Percentiles rank a stretch among this genome's conserved stretches.
These are phyloP conservation scores for Ispidina picta DNA, from an alignment of 2,797 vertebrate species.

Conservation along the genomic window DNA sequence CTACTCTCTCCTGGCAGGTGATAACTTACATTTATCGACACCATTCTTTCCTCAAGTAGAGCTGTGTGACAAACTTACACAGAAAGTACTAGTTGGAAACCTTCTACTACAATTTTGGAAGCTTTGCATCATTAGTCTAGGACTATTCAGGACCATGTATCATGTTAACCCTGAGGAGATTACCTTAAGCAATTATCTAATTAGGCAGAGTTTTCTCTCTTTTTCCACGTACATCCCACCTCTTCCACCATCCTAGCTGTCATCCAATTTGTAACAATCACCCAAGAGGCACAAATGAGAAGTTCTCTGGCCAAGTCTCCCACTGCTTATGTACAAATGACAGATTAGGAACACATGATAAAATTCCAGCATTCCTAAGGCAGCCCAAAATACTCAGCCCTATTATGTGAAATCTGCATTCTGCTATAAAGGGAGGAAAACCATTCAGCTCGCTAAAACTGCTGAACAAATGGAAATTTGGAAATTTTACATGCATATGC, in stretches of 20 bases:
- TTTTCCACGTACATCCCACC: background rate
- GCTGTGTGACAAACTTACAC: background rate
- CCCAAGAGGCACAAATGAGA: slow-evolving; percentile 10
- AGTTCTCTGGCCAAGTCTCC: slow-evolving; percentile 11
- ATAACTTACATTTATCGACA: background rate
- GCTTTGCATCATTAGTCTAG: background rate
- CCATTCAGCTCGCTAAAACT: background rate
- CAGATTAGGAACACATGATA: slow-evolving; percentile 34
- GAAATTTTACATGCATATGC: slow-evolving; percentile 31
- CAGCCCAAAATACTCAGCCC: slow-evolving; percentile 3
- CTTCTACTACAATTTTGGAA: background rate
- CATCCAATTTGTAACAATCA: slow-evolving; percentile 35
- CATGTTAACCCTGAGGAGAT: slow-evolving; percentile 9
- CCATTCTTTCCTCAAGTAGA: background rate
- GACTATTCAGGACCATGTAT: background rate
- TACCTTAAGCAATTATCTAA: slow-evolving; percentile 29
- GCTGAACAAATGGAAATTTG: slow-evolving; percentile 43
- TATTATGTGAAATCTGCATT: background rate
- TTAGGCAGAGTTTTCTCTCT: slow-evolving; percentile 17
- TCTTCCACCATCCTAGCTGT: slow-evolving; percentile 21
- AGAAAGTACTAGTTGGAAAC: background rate
- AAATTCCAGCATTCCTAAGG: slow-evolving; percentile 29
- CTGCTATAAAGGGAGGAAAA: slow-evolving; percentile 7
- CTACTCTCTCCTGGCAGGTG: background rate
- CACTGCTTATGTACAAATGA: slow-evolving; percentile 7